Evolutionary conservation across 92 coral and sea anemone species (phyloP).

Genomic region (Porites cylindrica): DNA sequence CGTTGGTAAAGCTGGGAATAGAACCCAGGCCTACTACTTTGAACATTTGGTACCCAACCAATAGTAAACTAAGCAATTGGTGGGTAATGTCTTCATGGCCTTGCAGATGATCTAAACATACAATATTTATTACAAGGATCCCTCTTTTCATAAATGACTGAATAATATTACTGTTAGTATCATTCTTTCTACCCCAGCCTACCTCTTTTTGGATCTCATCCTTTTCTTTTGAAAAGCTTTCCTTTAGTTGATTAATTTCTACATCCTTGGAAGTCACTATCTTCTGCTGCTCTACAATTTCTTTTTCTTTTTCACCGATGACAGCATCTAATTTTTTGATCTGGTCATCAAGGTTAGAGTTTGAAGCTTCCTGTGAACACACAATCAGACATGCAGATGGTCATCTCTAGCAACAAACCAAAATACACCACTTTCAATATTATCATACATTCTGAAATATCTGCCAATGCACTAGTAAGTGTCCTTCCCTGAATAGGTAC

Average conservation of each 20-base stretch:
- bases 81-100: too few species aligned
- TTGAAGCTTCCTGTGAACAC: slow-evolving; percentile 38
- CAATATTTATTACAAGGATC: too few species aligned
- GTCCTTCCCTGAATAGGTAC: too few species aligned
- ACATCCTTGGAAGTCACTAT: slow-evolving; percentile 36
- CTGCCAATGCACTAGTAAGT: too few species aligned
- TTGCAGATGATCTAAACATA: too few species aligned
- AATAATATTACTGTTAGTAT: neutral
- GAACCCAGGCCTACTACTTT: too few species aligned
- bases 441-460: too few species aligned
- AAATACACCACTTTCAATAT: too few species aligned
- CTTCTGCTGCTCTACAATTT: slow-evolving; percentile 53
- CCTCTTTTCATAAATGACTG: too few species aligned
- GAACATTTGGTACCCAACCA: too few species aligned
- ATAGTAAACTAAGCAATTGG: too few species aligned
- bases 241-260: slow-evolving; percentile 56
- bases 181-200: neutral
- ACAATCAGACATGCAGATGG: neutral
- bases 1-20: too few species aligned
- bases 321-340: slow-evolving; percentile 54
- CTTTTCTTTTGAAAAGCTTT: slow-evolving; percentile 58
- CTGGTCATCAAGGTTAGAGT: slow-evolving; percentile 41
- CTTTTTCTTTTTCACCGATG: slow-evolving; percentile 61
- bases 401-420: neutral
- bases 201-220: slow-evolving; percentile 63